Conservation (phyloP, 35 echinoderm and acorn worm species). For the Heliocidaris erythrogramma region DNA sequence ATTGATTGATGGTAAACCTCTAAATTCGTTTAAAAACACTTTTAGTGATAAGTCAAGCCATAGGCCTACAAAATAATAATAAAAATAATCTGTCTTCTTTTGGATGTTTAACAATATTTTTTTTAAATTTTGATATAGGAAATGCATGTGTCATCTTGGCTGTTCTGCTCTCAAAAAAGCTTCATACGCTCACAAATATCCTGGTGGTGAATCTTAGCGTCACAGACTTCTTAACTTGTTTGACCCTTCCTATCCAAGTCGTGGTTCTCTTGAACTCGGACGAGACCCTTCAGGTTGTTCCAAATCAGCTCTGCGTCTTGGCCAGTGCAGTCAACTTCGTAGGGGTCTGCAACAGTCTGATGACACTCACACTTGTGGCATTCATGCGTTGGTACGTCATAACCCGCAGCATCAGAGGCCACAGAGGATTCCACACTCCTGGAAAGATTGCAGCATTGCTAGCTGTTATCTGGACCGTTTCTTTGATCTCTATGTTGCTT, state of each 20-base stretch:
- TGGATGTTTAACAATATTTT: background rate
- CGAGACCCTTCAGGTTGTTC: background rate
- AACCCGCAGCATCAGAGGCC: background rate
- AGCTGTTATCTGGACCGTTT: conserved; percentile 46
- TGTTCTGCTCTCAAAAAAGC: background rate
- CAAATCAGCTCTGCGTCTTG: background rate
- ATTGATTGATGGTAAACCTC: too few species aligned
- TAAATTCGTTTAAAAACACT: too few species aligned
- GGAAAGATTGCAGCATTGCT: conserved; percentile 42
- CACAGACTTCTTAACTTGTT: background rate
- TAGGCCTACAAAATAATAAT: too few species aligned
- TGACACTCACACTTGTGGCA: conserved; percentile 5
- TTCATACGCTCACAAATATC: background rate
- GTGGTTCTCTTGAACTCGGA: background rate
- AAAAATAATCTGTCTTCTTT: too few species aligned
- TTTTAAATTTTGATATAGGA: background rate
- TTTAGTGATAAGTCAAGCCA: too few species aligned
- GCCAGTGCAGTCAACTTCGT: background rate
- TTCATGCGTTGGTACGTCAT: background rate
- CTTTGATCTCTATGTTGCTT: conserved; percentile 45
- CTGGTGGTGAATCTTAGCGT: background rate
- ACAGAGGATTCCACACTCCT: background rate
- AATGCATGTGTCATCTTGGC: background rate
- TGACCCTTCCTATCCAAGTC: background rate
- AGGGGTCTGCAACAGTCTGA: conserved; percentile 1